phyloP scores from a whole-genome alignment of 2,888 invertebrate genomes.

The Keiferia lycopersicella region DNA sequence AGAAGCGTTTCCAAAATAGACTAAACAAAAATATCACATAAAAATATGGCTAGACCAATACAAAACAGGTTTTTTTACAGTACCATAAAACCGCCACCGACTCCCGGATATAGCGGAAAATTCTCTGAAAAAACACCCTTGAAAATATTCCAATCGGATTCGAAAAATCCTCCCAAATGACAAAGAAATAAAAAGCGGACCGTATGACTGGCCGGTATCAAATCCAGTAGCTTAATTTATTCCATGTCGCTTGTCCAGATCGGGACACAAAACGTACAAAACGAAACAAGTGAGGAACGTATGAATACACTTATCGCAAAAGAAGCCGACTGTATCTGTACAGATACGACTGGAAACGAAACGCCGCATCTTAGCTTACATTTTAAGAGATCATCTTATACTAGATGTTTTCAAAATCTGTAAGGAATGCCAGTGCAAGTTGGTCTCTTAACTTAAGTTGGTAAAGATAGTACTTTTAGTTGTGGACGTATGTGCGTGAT shows the following conservation, averaged over 20 bases:
- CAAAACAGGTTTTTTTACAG: too few relatives aligned
- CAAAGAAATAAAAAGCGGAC: constrained; percentile 7
- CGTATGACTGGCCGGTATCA: constrained; percentile 30
- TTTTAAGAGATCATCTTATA: too few relatives aligned
- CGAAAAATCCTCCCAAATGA: constrained; percentile 16
- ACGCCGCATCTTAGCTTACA: background rate
- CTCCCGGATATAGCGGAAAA: background rate
- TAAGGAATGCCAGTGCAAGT: too few relatives aligned
- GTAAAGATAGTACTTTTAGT: too few relatives aligned
- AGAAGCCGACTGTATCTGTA: constrained; percentile 29
- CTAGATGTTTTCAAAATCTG: too few relatives aligned
- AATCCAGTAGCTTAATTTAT: constrained; percentile 44
- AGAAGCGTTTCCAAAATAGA: too few relatives aligned
- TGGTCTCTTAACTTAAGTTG: too few relatives aligned
- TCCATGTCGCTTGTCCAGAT: constrained; percentile 37
- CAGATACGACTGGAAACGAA: constrained; percentile 3
- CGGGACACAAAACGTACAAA: constrained; percentile 25
- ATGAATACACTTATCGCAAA: constrained; percentile 39
- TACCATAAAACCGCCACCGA: background rate
- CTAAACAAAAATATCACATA: too few relatives aligned
- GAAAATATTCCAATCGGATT: constrained; percentile 14
- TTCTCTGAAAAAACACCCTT: background rate
- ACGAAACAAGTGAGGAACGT: constrained; percentile 29
- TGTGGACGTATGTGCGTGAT: constrained; percentile 9
- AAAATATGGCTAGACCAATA: background rate